phyloP scores from a whole-genome alignment of 35 echinoderm and acorn worm genomes.

The Lytechinus variegatus region DNA sequence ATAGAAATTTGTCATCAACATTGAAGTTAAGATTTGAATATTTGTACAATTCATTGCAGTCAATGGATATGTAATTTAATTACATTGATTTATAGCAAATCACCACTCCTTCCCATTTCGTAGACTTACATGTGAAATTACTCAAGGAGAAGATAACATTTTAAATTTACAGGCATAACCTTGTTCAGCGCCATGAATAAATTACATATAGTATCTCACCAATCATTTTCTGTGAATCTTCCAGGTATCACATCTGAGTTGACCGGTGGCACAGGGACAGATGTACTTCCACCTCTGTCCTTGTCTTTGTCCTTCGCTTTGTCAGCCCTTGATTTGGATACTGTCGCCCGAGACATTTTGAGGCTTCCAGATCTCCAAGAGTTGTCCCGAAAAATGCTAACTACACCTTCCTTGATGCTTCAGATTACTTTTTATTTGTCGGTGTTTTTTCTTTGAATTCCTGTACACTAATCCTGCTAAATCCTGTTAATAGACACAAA shows the following conservation, averaged over 20 bases:
- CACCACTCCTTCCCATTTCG: too few relatives aligned
- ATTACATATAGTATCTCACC: conserved; percentile 55
- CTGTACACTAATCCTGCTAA: not conserved
- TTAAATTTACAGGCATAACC: too few relatives aligned
- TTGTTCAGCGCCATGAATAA: not conserved
- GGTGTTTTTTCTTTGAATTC: not conserved
- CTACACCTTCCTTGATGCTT: not conserved
- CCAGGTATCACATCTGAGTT: conserved; percentile 88
- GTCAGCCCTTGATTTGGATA: conserved; percentile 95
- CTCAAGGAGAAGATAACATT: too few relatives aligned
- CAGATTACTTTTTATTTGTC: not conserved
- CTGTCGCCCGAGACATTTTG: conserved; percentile 83
- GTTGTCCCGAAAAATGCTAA: not conserved
- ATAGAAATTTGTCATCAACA: too few relatives aligned
- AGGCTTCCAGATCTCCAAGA: not conserved
- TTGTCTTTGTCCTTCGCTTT: conserved; percentile 92
- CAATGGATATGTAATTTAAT: too few relatives aligned
- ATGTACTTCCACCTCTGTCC: conserved; percentile 81
- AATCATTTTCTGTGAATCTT: conserved; percentile 94
- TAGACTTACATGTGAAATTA: too few relatives aligned
- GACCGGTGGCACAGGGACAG: conserved; percentile 82
- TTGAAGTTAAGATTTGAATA: too few relatives aligned
- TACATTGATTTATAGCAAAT: too few relatives aligned
- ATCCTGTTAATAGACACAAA: not conserved
- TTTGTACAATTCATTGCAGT: too few relatives aligned